Evolutionary conservation across 2,888 invertebrate species (phyloP).

Genomic region (Tenthredo distinguenda): DNA sequence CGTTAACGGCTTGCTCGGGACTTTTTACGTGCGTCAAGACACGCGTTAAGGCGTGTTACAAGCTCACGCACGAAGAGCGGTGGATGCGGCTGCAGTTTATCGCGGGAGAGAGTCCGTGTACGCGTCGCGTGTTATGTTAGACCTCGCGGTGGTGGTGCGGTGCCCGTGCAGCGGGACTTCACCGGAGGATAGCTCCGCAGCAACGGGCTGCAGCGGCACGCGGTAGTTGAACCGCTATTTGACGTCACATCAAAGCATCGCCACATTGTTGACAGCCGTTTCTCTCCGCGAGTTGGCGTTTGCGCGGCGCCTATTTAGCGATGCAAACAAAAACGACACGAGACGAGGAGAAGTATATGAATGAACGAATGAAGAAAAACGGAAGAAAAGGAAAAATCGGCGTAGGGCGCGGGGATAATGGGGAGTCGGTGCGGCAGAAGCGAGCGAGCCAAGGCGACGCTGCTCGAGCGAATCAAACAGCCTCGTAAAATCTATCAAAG

Average conservation of each 20-base stretch:
- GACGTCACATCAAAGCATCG: slow-evolving; percentile 76
- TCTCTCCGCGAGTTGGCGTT: slow-evolving; percentile 27
- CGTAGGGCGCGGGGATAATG: background rate
- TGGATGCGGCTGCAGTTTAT: background rate
- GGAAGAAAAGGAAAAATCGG: background rate
- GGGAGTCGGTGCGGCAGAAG: background rate
- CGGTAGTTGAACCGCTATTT: slow-evolving; percentile 67
- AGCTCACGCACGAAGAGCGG: slow-evolving; percentile 28
- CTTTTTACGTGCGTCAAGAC: slow-evolving; percentile 39
- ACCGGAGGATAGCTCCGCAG: slow-evolving; percentile 41
- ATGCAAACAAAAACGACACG: background rate
- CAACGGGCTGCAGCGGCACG: slow-evolving; percentile 27
- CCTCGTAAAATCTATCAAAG: slow-evolving; percentile 71
- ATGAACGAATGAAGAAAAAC: background rate
- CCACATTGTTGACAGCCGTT: slow-evolving; percentile 72
- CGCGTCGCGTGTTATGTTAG: slow-evolving; percentile 21
- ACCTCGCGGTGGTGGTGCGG: background rate
- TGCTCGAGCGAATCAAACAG: slow-evolving; percentile 65
- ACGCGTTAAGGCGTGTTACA: slow-evolving; percentile 47
- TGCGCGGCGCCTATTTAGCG: slow-evolving; percentile 16
- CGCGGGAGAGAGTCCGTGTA: background rate
- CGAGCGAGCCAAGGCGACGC: slow-evolving; percentile 51
- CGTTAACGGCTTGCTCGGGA: slow-evolving; percentile 34
- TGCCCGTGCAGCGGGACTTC: background rate
- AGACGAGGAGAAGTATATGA: background rate